Base-by-base conservation (phyloP, 2,113 vertebrate genomes). In the Zosterops japonicus region DNA sequence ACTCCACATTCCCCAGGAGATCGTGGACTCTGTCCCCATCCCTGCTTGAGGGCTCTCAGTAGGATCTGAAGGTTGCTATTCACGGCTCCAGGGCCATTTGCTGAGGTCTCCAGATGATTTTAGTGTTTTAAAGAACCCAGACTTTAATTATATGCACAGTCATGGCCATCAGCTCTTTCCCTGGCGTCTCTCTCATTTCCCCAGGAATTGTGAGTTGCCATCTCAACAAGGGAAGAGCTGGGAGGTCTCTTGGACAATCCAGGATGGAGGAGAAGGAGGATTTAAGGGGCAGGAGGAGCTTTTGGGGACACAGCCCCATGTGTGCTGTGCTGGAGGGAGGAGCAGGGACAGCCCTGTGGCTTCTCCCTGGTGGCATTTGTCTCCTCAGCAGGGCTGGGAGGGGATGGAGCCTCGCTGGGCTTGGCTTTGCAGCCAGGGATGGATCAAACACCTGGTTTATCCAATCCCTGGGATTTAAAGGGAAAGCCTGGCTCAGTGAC, bases 31-130 rank as follows among this genome's bases (percentile, higher is more conserved):
- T 52, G 83, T 94, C 88, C 88, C 81, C 83, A 25, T 59, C 78
- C 67, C 93, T 47, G 53, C 84, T 68, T 16, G 42, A 75, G 29
- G 90, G 92, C 93, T 88, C 50, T 42, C 93, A 61, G 59, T n/a
- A 70, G 83, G 22, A 69, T 64, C 93, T 82, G 44, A 78, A 87
- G 64, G 77, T 19, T 74, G 64, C 91, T 89, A 27, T 84, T 91
- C 69, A 17, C 14, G 11, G 78, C 89, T 89, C 49, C 74, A 25
- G 80, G 78, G 83, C 3, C 3, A 24, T 87, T 91, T 87, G 69
- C 69, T 89, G 91, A 94, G 77, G 69, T 89, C 77, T 90, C 77
- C 16, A 16, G 56, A 94, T 75, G 72, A 95, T 91, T 94, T 94
- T 2, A 87, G 60, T 46, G 76, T 81, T 94, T 64, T 60, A 15